Base-by-base conservation (phyloP, 2,888 invertebrate species). In the Synanthedon tipuliformis region DNA sequence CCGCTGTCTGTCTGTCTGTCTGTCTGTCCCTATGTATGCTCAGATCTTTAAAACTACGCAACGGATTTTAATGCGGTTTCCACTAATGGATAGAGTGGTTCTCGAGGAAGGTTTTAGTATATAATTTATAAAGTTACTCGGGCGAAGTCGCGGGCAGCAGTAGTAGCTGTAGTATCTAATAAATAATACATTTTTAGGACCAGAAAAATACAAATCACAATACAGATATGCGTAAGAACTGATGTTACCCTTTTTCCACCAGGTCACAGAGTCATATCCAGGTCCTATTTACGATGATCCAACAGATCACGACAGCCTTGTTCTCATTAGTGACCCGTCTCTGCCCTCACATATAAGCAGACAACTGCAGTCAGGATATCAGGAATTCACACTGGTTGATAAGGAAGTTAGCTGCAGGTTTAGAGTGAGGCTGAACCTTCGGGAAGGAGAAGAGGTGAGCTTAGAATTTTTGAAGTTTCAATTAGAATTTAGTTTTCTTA, bases 361-460 rank as follows among this genome's bases (percentile, higher is more conserved):
- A 11, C 60, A 68, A 2, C 57, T 87, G 41, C 69, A 62, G 4
- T 59, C 69, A 10, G 86, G 85, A 0, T 65, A 64, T 53, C 81
- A 86, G 54, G 78, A 78, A 60, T 79, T 87, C 59, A 71, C 71
- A 0, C 64, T 88, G 4, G 57, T 59, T 0, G 78, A 84, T 45
- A 75, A 69, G n/a, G 81, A 83, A 10, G 79, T 82, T 4, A 66
- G 70, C 18, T 88, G 88, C 65, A 65, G 59, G 5, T 87, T 88
- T 57, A 74, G 66, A 40, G 71, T 79, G 13, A 74, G 61, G 13
- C 57, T 84, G 45, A 64, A 60, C 40, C 59, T 66, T 51, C 66
- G 67, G 15, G 58, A 62, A 12, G 71, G 66, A 15, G 60, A 62
- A n/a, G 68, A 63, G 59, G 84, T 84, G 60, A 70, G 74, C 61